Conservation (phyloP, 2,113 vertebrate species). For the Talpa occidentalis region DNA sequence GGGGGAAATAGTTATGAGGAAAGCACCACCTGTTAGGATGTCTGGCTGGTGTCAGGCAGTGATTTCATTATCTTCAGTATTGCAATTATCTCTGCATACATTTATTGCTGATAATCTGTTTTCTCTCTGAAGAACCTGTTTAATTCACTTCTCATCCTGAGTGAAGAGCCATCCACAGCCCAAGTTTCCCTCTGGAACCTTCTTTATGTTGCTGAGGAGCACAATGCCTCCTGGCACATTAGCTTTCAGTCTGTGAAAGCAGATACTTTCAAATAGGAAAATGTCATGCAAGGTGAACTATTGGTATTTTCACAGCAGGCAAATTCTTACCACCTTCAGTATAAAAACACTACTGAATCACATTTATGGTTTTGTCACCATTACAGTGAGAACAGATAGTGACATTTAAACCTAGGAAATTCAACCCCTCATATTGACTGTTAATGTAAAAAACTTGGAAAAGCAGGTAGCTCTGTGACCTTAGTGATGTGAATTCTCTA, state of each 20-base stretch:
- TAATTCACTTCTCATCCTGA: neutral
- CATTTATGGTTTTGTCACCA: slow-evolving; percentile 74
- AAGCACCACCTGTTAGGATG: neutral
- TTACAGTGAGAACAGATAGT: slow-evolving; percentile 71
- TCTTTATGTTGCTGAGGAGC: neutral
- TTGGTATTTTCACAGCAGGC: slow-evolving; percentile 76
- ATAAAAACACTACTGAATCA: slow-evolving; percentile 74
- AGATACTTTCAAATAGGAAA: slow-evolving; percentile 64
- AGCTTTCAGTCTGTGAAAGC: slow-evolving; percentile 34
- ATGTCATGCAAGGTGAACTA: slow-evolving; percentile 61
- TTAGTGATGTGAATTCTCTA: slow-evolving; percentile 57
- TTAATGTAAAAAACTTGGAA: slow-evolving; percentile 65
- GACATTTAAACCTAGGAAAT: slow-evolving; percentile 76
- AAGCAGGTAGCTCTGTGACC: slow-evolving; percentile 59
- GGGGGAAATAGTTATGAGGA: neutral
- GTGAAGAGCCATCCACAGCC: neutral
- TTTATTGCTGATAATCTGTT: neutral
- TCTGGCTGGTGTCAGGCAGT: neutral
- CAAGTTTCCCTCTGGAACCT: neutral
- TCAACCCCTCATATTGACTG: slow-evolving; percentile 47
- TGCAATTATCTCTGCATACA: neutral
- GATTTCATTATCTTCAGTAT: neutral
- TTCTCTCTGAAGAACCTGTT: slow-evolving; percentile 22
- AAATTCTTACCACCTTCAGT: slow-evolving; percentile 58
- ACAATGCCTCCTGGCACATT: slow-evolving; percentile 22